Evolutionary conservation across 2,888 invertebrate species (phyloP).

Genomic region (Apamea sordens): DNA sequence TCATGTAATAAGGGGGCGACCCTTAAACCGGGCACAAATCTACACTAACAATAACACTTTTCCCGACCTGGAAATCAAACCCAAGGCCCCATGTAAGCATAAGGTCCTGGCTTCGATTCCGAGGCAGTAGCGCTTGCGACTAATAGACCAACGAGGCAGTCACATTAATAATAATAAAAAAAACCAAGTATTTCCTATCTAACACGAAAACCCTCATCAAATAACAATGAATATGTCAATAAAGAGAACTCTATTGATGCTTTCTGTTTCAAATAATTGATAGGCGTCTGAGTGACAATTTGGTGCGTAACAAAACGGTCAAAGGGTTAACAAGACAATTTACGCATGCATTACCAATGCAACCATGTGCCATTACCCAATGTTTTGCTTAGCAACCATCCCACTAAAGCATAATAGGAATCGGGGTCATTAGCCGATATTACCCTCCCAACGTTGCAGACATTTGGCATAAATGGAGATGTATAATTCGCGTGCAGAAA

Average conservation of each 20-base stretch:
- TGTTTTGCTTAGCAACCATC: neutral
- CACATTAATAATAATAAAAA: neutral
- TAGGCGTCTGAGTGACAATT: slow-evolving; percentile 39
- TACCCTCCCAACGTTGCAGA: neutral
- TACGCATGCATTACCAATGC: slow-evolving; percentile 33
- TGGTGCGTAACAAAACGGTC: slow-evolving; percentile 23
- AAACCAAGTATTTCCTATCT: neutral
- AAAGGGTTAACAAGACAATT: slow-evolving; percentile 47
- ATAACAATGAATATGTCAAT: slow-evolving; percentile 29
- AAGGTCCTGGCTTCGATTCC: neutral
- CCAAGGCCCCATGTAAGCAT: too few relatives aligned
- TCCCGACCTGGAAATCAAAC: too few relatives aligned
- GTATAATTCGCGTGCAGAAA: slow-evolving; percentile 26
- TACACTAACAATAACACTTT: neutral
- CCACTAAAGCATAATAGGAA: slow-evolving; percentile 4
- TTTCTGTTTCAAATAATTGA: slow-evolving; percentile 19
- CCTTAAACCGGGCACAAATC: neutral
- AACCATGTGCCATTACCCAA: neutral
- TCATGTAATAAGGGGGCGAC: neutral
- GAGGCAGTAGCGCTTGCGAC: neutral
- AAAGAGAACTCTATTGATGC: slow-evolving; percentile 6
- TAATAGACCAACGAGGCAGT: neutral
- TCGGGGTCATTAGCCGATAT: neutral
- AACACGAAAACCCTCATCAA: neutral
- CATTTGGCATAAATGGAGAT: neutral